Base-by-base conservation (phyloP, 2,797 vertebrate genomes). In the Catharus ustulatus region DNA sequence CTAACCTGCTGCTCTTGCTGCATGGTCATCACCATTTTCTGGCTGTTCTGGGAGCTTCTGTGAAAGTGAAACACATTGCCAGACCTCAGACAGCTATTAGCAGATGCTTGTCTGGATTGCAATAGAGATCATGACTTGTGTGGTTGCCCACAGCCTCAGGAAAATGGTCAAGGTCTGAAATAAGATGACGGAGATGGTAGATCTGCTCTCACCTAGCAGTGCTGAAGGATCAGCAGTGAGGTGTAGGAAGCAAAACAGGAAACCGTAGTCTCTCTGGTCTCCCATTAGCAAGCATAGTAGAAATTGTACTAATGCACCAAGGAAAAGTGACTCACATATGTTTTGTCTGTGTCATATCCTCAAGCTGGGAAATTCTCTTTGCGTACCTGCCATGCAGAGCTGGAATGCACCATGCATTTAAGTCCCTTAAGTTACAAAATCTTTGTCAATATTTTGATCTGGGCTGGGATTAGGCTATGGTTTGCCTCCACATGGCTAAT, bases 1-100 rank as follows among this genome's bases (percentile, higher is more conserved):
- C 83, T 90, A 95, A 95, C 68, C 78, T 94, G 73, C 84, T 94
- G 73, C 59, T 93, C 30, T 89, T 94, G 74, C 49, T 80, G 36
- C 69, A 78, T 0, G 0, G 51, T 94, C 2, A 1, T 79, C 80
- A 93, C 59, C 52, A 78, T 66, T 52, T 81, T 87, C 72, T 76
- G 62, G 45, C 66, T 93, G 24, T 75, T 94, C 3, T 0, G 52
- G n/a, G 52, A 85, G 51, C 75, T 59, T 89, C n/a, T 77, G 38
- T 87, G 71, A 88, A 94, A 90, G 19, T 30, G 38, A 94, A 95
- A 92, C 4, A 3, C 23, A 30, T 63, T 84, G 73, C 58, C 43
- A 51, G 86, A 84, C 55, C 49, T 78, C 63, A 81, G 21, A 34
- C 6, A 2, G n/a, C 34, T 79, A 62, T 74, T 82, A 88, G 36